These are phyloP conservation scores for Macrophya alboannulata DNA, from an alignment of 2,888 invertebrate genomes.

Conservation along the genomic window DNA sequence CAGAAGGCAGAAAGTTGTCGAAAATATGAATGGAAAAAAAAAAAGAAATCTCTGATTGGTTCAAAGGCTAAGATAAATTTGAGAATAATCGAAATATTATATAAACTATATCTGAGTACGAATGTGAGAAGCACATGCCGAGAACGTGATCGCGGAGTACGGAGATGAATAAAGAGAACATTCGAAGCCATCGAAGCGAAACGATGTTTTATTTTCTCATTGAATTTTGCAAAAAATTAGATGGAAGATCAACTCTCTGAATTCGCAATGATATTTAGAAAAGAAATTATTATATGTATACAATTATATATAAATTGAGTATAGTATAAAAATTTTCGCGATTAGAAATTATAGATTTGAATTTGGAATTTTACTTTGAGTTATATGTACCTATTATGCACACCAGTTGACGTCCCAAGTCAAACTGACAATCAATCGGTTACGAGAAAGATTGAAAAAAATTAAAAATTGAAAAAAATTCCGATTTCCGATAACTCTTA, in stretches of 20 bases:
- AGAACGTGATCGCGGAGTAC: slow-evolving; percentile 29
- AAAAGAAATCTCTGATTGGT: not conserved
- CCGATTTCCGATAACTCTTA: slow-evolving; percentile 50
- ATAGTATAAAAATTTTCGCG: not conserved
- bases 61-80: not conserved
- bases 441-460: not conserved
- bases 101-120: not conserved
- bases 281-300: too few relatives aligned
- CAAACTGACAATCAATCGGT: slow-evolving; percentile 27
- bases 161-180: slow-evolving; percentile 6
- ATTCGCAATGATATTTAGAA: not conserved
- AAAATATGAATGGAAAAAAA: not conserved
- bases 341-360: not conserved
- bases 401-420: slow-evolving; percentile 40
- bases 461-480: slow-evolving; percentile 3
- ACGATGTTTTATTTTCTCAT: not conserved
- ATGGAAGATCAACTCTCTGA: not conserved
- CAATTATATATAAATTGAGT: too few relatives aligned
- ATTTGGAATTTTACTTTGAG: not conserved
- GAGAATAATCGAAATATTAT: slow-evolving; percentile 5
- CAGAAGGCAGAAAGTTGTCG: not conserved
- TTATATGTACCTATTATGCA: not conserved
- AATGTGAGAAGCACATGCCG: not conserved
- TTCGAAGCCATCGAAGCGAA: not conserved
- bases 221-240: slow-evolving; percentile 3